Conservation (phyloP, 1,140 invertebrate species). For the Caenorhabditis elegans region DNA sequence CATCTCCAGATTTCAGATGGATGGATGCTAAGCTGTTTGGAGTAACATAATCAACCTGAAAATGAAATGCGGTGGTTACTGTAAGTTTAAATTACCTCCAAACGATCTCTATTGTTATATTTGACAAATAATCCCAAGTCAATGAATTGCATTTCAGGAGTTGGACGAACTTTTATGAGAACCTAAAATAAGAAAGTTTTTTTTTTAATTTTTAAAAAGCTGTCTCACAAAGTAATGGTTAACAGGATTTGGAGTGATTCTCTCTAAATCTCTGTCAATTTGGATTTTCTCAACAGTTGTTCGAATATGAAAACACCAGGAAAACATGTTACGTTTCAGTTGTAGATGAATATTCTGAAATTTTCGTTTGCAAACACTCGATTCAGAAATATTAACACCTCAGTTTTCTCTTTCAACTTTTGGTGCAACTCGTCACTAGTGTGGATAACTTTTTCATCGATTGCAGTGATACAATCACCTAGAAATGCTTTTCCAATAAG, state of each 20-base stretch:
- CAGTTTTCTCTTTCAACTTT: not conserved
- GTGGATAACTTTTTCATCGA: not conserved
- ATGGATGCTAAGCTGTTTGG: not conserved
- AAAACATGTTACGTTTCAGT: conserved; percentile 7
- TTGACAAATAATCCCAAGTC: conserved; percentile 19
- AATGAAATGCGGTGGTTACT: too few species aligned
- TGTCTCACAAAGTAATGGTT: conserved; percentile 12
- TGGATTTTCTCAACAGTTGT: conserved; percentile 9
- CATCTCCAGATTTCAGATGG: not conserved
- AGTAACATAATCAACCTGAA: not conserved
- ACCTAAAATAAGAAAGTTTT: not conserved
- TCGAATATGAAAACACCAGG: conserved; percentile 18
- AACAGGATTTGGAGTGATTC: not conserved
- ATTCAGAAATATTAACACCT: not conserved
- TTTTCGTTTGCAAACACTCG: not conserved
- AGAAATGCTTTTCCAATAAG: not conserved
- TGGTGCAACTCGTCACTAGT: not conserved
- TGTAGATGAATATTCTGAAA: not conserved
- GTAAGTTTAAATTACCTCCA: not conserved
- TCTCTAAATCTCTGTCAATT: not conserved
- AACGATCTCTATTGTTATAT: conserved; percentile 17
- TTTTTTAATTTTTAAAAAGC: not conserved
- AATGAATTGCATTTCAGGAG: not conserved
- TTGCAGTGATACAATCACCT: not conserved
- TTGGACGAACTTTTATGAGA: not conserved